Evolutionary conservation across 2,888 invertebrate species (phyloP).

Genomic region (Alitta virens): DNA sequence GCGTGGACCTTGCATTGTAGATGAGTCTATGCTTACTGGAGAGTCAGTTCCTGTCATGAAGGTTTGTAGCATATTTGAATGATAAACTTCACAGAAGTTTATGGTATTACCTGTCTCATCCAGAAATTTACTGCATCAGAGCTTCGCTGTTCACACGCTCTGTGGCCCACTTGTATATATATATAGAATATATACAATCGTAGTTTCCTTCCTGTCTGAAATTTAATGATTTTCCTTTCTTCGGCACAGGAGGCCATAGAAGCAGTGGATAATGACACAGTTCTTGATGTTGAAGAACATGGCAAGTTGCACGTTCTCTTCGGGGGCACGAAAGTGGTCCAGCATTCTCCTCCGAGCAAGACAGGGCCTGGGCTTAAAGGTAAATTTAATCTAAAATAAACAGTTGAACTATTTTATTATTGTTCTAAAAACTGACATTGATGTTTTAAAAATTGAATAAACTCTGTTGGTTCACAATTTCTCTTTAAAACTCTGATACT

Average conservation of each 20-base stretch:
- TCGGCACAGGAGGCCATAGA: slow-evolving; percentile 83
- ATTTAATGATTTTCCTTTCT: background rate
- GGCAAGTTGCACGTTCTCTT: slow-evolving; percentile 90
- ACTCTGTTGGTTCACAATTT: too few species aligned
- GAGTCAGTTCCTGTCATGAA: slow-evolving; percentile 99
- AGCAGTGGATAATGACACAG: slow-evolving; percentile 43
- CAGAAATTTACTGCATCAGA: background rate
- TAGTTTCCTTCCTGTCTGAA: too few species aligned
- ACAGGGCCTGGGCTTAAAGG: slow-evolving; percentile 71
- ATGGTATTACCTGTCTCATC: background rate
- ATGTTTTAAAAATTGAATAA: too few species aligned
- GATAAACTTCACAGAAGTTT: background rate
- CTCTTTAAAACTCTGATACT: too few species aligned
- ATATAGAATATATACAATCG: too few species aligned
- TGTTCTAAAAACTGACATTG: too few species aligned
- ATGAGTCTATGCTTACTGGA: slow-evolving; percentile 98
- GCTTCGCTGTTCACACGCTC: too few species aligned
- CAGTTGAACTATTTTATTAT: background rate
- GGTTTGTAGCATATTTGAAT: slow-evolving; percentile 37
- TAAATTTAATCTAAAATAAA: too few species aligned
- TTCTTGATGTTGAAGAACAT: slow-evolving; percentile 79
- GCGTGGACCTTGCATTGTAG: slow-evolving; percentile 94
- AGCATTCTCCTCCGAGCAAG: slow-evolving; percentile 92
- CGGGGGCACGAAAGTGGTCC: slow-evolving; percentile 97
- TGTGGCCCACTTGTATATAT: too few species aligned